Evolutionary conservation across 2,888 invertebrate species (phyloP).

Genomic region (Philereme transversata): DNA sequence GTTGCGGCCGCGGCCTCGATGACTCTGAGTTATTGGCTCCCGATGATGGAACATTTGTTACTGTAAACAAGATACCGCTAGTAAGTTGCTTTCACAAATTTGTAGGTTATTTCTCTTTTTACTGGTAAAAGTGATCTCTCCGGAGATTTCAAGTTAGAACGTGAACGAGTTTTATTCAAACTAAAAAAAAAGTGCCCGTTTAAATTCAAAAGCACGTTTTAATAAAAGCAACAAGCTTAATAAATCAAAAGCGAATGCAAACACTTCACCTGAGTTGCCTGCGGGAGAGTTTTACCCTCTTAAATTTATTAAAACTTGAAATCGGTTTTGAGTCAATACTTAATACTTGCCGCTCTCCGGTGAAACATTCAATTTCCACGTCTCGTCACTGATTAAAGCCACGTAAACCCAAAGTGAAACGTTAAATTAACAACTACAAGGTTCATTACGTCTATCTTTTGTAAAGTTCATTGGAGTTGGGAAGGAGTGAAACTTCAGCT

Average conservation of each 20-base stretch:
- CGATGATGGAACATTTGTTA: constrained; percentile 19
- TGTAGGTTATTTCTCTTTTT: constrained; percentile 15
- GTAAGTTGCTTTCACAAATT: constrained; percentile 4
- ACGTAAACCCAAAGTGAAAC: constrained; percentile 56
- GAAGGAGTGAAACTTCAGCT: constrained; percentile 44
- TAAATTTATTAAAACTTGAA: constrained; percentile 38
- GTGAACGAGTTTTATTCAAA: constrained; percentile 4
- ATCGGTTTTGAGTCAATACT: constrained; percentile 31
- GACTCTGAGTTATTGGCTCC: constrained; percentile 50
- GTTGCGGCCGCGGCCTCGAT: constrained; percentile 37
- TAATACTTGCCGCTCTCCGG: constrained; percentile 25
- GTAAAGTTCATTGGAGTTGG: constrained; percentile 52
- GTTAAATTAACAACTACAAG: constrained; percentile 62
- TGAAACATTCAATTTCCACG: constrained; percentile 46
- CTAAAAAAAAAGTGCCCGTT: neutral
- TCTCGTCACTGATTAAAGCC: constrained; percentile 54
- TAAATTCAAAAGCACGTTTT: constrained; percentile 22
- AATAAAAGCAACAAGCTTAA: constrained; percentile 33
- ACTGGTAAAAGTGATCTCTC: constrained; percentile 16
- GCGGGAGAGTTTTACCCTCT: constrained; percentile 30
- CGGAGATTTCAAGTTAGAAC: constrained; percentile 15
- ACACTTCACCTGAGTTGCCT: constrained; percentile 33
- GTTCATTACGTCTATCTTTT: constrained; percentile 67
- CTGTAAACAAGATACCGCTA: neutral
- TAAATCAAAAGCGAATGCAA: constrained; percentile 35